These are phyloP conservation scores for Hypotaenidia philippensis DNA, from an alignment of 2,797 vertebrate species.

Conservation along the genomic window DNA sequence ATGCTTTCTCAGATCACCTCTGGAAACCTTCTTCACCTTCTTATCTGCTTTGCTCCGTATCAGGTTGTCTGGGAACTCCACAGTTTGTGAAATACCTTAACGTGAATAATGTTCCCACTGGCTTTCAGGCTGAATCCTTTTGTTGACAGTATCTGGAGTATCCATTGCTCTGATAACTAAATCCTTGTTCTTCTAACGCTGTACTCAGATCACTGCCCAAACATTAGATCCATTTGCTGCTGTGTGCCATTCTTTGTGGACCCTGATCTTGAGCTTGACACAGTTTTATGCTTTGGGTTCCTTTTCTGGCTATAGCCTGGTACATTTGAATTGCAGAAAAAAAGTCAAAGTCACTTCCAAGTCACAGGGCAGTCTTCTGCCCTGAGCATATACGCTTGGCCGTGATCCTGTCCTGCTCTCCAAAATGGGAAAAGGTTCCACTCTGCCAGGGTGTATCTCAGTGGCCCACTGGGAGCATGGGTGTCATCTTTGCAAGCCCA, in stretches of 20 bases:
- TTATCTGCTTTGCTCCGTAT: conserved; percentile 38
- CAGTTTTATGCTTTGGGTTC: background rate
- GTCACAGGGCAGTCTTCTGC: background rate
- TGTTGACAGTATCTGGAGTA: conserved; percentile 3
- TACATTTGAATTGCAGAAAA: background rate
- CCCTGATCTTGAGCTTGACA: background rate
- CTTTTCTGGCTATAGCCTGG: background rate
- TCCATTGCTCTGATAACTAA: conserved; percentile 5
- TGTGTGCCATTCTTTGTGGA: background rate
- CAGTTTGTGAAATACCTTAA: background rate
- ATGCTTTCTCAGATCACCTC: background rate
- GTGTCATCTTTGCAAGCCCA: background rate
- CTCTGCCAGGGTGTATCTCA: background rate
- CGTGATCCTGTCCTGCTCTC: background rate
- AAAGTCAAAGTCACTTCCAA: background rate
- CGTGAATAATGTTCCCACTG: background rate
- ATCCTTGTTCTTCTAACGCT: background rate
- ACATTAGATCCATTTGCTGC: background rate
- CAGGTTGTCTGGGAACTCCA: conserved; percentile 24
- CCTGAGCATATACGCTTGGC: background rate
- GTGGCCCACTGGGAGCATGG: background rate
- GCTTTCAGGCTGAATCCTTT: conserved; percentile 34
- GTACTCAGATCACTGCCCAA: background rate
- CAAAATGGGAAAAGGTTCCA: background rate
- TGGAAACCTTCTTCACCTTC: conserved; percentile 27